Evolutionary conservation across 2,113 vertebrate species (phyloP).

Genomic region (Sporophila hypoxantha): DNA sequence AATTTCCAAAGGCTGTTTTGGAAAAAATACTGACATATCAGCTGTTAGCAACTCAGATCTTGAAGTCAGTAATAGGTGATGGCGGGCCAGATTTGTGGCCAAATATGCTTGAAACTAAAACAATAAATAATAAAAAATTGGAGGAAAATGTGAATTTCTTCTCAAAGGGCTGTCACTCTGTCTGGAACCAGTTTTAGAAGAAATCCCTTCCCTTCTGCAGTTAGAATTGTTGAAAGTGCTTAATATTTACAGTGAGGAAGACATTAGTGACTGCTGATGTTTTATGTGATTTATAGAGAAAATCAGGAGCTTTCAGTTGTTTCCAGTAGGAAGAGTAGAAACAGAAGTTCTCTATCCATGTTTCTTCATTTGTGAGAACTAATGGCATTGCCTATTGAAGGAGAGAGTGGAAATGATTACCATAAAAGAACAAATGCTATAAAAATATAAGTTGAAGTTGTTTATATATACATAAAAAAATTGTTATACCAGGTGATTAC

Average conservation of each 20-base stretch:
- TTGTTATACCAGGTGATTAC: background rate
- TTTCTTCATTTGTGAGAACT: background rate
- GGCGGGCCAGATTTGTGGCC: background rate
- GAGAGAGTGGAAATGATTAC: background rate
- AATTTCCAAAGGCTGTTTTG: background rate
- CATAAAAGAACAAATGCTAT: background rate
- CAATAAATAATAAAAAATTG: background rate
- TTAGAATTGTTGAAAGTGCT: background rate
- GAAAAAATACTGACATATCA: background rate
- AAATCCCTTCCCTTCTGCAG: background rate
- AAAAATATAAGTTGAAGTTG: background rate
- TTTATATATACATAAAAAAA: background rate
- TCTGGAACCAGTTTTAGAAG: background rate
- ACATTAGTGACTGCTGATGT: background rate
- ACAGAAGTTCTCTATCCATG: background rate
- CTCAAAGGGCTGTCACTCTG: background rate
- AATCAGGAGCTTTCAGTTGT: background rate
- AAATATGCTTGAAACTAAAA: background rate
- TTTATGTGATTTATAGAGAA: background rate
- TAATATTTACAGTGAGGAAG: background rate
- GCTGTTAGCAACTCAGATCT: background rate
- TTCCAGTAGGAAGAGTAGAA: background rate
- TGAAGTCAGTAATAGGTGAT: background rate
- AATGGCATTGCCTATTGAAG: background rate
- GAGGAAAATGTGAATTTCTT: background rate